phyloP scores from a whole-genome alignment of 2,888 invertebrate species.

The Patella ulyssiponensis region DNA sequence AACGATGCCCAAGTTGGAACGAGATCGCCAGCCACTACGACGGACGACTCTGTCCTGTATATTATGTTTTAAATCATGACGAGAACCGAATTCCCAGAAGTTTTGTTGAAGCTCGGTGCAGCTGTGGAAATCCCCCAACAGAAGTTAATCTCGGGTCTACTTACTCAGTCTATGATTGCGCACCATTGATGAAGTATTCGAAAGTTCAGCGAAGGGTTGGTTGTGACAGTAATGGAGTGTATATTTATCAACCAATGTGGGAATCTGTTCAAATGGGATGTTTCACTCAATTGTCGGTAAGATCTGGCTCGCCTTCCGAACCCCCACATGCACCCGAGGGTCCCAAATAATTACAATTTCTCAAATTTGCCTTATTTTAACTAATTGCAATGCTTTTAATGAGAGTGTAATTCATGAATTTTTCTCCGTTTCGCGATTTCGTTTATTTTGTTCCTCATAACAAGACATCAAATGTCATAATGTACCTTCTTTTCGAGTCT shows the following conservation, averaged over 20 bases:
- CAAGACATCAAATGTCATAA: too few relatives aligned
- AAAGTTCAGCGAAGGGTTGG: slow-evolving; percentile 16
- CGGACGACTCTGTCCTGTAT: slow-evolving; percentile 17
- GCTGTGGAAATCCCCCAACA: slow-evolving; percentile 8
- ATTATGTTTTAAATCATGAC: slow-evolving; percentile 19
- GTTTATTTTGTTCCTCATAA: too few relatives aligned
- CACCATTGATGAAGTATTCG: slow-evolving; percentile 1
- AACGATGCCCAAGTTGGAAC: slow-evolving; percentile 14
- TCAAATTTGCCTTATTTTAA: too few relatives aligned
- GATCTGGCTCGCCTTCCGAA: background rate
- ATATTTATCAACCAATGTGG: slow-evolving; percentile 16
- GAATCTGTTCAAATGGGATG: slow-evolving; percentile 19
- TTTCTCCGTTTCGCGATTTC: too few relatives aligned
- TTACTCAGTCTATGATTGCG: background rate
- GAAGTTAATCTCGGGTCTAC: too few relatives aligned
- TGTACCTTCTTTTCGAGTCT: too few relatives aligned
- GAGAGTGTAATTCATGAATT: too few relatives aligned
- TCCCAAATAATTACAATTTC: too few relatives aligned
- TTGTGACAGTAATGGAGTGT: slow-evolving; percentile 14
- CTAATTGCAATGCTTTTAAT: too few relatives aligned
- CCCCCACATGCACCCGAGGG: too few relatives aligned
- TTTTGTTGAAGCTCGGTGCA: slow-evolving; percentile 17
- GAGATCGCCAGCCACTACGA: background rate
- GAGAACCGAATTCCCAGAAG: slow-evolving; percentile 18
- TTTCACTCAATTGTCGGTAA: background rate